These are phyloP conservation scores for Hirtodrosophila histrioides DNA, from an alignment of 2,888 invertebrate species.

Conservation along the genomic window DNA sequence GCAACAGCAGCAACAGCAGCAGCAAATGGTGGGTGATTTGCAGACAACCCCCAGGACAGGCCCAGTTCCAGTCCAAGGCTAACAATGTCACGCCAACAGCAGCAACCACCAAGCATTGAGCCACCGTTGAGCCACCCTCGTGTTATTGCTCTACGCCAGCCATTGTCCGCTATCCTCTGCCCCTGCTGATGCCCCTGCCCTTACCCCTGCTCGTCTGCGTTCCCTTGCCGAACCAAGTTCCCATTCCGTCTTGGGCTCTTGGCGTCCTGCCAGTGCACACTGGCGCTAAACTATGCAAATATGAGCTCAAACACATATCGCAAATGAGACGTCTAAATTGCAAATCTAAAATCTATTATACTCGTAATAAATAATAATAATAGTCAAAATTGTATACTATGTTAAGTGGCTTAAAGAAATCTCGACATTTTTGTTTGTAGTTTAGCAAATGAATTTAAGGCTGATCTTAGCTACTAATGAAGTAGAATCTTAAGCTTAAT, in stretches of 20 bases:
- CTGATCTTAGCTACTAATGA: too few species aligned
- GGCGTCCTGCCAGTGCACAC: constrained; percentile 67
- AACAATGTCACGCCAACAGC: constrained; percentile 61
- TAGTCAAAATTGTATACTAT: too few species aligned
- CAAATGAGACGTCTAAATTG: too few species aligned
- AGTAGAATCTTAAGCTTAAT: too few species aligned
- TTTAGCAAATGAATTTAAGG: too few species aligned
- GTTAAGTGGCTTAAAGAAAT: too few species aligned
- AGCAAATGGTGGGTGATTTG: constrained; percentile 71
- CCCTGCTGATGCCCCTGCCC: too few species aligned
- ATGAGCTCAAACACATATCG: neutral
- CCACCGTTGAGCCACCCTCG: constrained; percentile 74
- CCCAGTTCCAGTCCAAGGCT: constrained; percentile 46
- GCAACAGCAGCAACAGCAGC: constrained; percentile 3
- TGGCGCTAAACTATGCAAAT: constrained; percentile 19
- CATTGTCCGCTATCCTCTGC: constrained; percentile 53
- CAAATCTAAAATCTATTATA: too few species aligned
- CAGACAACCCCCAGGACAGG: constrained; percentile 60
- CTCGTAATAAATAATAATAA: too few species aligned
- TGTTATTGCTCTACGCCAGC: constrained; percentile 69
- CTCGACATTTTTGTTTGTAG: too few species aligned
- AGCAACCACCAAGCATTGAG: constrained; percentile 65
- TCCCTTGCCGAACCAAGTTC: constrained; percentile 40
- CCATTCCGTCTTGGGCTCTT: constrained; percentile 36
- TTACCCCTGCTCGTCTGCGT: constrained; percentile 6